Base-by-base conservation (phyloP, 2,113 vertebrate species). In the Lagopus muta region DNA sequence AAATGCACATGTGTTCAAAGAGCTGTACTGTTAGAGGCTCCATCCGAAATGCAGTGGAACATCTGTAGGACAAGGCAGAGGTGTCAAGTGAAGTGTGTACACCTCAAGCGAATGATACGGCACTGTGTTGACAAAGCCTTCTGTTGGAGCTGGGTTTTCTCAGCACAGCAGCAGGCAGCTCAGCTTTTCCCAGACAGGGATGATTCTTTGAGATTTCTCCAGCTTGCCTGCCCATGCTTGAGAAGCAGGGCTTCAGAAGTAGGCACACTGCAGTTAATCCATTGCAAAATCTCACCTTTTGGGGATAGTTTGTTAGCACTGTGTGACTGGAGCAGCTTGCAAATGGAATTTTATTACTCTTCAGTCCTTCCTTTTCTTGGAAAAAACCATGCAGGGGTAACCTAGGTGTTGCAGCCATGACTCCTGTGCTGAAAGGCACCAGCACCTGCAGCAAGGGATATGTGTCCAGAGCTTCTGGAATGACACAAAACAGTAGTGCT, bases 1-100 rank as follows among this genome's bases (percentile, higher is more conserved):
- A 97, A 97, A 97, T 96, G 96, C 95, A 96, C 95, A 97, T 97
- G 96, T 97, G 96, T 96, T 96, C 92, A 34, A 97, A 86, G 96
- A 97, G 90, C 96, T 97, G 97, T 64, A 92, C 13, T 30, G 80
- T 93, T 80, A 24, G 82, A 40, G 82, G 89, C 94, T 96, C 77
- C 10, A 54, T 87, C 94, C 94, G 14, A 75, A 95, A 87, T 2
- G 79, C 2, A 61, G 75, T 8, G 12, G 88, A 96, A 86, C 94
- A 97, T 97, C 97, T 97, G 97, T 94, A 96, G 95, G 90, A 94
- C 93, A 93, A 93, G 94, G 82, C 8, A 93, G 92, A 96, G 88
- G 95, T 85, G 95, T 95, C 96, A 96, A 90, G 74, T 91, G 92
- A 91, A 96, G 96, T 95, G 94, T 96, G 65, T 86, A 93, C 95